Evolutionary conservation across 2,113 vertebrate species (phyloP).

Genomic region (Neolamprologus longior): DNA sequence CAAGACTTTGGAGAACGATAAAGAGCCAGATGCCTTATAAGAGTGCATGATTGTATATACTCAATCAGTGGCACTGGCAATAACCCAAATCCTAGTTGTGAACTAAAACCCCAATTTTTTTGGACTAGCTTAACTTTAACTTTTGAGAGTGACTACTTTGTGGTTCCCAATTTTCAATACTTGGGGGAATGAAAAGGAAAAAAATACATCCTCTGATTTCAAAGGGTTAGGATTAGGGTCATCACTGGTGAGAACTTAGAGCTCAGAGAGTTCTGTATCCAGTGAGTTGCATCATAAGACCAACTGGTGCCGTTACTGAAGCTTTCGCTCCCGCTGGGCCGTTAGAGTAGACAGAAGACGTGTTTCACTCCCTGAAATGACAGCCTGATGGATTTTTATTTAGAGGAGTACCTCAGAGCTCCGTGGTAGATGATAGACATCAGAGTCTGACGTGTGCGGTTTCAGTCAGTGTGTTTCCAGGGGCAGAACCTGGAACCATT

Average conservation of each 20-base stretch:
- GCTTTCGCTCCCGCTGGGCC: not conserved
- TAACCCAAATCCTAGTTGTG: not conserved
- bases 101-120: not conserved
- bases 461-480: conserved; percentile 25
- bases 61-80: not conserved
- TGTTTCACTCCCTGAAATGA: not conserved
- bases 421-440: not conserved
- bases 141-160: not conserved
- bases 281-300: not conserved
- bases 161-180: not conserved
- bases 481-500: conserved; percentile 33
- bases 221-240: not conserved
- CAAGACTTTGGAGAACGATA: not conserved
- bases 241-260: not conserved
- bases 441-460: not conserved
- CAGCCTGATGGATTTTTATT: not conserved
- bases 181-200: not conserved
- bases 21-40: not conserved
- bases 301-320: not conserved
- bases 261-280: not conserved
- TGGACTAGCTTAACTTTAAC: too few species aligned
- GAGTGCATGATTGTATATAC: not conserved
- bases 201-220: not conserved
- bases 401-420: not conserved
- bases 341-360: not conserved